These are phyloP conservation scores for Zygaena filipendulae DNA, from an alignment of 2,888 invertebrate genomes.

Conservation along the genomic window DNA sequence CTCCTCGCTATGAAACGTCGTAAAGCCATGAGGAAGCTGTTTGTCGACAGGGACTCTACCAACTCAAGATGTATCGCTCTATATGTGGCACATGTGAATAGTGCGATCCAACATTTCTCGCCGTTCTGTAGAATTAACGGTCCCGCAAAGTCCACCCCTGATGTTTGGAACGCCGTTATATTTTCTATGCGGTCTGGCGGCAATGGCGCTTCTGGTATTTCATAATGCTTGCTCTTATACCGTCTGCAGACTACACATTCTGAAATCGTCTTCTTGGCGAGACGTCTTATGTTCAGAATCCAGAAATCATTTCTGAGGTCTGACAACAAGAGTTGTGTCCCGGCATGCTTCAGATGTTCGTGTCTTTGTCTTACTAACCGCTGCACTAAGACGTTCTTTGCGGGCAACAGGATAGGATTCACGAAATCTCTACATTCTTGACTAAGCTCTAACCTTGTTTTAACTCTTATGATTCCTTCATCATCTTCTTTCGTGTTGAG, in stretches of 20 bases:
- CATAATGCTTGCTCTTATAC: not conserved
- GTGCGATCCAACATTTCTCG: constrained; percentile 9
- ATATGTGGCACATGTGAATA: constrained; percentile 7
- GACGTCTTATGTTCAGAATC: too few species aligned
- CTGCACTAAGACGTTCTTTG: too few species aligned
- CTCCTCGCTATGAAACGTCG: constrained; percentile 10
- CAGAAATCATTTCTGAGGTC: too few species aligned
- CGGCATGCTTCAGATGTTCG: too few species aligned
- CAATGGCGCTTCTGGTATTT: constrained; percentile 6
- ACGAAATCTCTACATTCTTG: too few species aligned
- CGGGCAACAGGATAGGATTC: too few species aligned
- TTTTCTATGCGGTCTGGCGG: constrained; percentile 3
- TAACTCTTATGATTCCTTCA: too few species aligned
- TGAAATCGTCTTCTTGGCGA: too few species aligned
- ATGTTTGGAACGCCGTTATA: constrained; percentile 6
- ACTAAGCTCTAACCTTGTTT: too few species aligned
- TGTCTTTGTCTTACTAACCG: too few species aligned
- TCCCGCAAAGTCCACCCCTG: constrained; percentile 7
- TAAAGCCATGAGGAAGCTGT: constrained; percentile 6
- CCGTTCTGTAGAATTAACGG: constrained; percentile 4
- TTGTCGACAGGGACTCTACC: constrained; percentile 6
- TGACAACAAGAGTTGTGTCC: too few species aligned
- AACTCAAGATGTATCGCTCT: constrained; percentile 9
- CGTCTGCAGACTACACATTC: constrained; percentile 6
- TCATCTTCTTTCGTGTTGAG: too few species aligned